Conservation (phyloP, 2,888 invertebrate genomes). For the Melinaea menophilus region DNA sequence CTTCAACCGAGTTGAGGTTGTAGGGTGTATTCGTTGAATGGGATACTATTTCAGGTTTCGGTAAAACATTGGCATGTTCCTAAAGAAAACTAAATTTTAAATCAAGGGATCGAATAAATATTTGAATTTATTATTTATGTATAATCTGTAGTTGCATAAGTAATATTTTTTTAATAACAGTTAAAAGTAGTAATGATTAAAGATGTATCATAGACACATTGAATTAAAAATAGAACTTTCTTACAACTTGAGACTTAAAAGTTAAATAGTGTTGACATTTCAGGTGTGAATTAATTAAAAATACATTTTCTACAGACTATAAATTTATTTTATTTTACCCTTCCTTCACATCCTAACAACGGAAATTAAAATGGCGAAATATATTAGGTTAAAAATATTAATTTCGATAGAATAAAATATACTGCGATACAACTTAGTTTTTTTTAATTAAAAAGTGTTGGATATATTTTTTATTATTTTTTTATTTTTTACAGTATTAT, state of each 20-base stretch:
- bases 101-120: conserved; percentile 49
- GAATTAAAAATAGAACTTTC: not conserved
- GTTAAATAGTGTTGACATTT: conserved; percentile 25
- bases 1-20: not conserved
- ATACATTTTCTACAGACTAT: conserved; percentile 70
- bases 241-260: not conserved
- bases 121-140: conserved; percentile 53
- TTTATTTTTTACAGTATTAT: too few relatives aligned
- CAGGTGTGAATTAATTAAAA: conserved; percentile 62
- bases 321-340: conserved; percentile 41
- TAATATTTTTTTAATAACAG: conserved; percentile 58
- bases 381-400: too few relatives aligned
- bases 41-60: conserved; percentile 14
- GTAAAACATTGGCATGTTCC: conserved; percentile 52
- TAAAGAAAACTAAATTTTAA: conserved; percentile 46
- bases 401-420: too few relatives aligned
- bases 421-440: too few relatives aligned
- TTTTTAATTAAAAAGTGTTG: too few relatives aligned
- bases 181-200: conserved; percentile 14
- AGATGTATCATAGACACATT: conserved; percentile 1
- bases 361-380: too few relatives aligned
- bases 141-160: conserved; percentile 56
- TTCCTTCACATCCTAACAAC: not conserved
- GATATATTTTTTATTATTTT: too few relatives aligned
- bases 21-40: conserved; percentile 1